A percentile compares a stretch with the other conserved stretches of the same genome.
Evolutionary conservation across 2,113 vertebrate genomes (phyloP).

Genomic region (Melanostigma gelatinosum): DNA sequence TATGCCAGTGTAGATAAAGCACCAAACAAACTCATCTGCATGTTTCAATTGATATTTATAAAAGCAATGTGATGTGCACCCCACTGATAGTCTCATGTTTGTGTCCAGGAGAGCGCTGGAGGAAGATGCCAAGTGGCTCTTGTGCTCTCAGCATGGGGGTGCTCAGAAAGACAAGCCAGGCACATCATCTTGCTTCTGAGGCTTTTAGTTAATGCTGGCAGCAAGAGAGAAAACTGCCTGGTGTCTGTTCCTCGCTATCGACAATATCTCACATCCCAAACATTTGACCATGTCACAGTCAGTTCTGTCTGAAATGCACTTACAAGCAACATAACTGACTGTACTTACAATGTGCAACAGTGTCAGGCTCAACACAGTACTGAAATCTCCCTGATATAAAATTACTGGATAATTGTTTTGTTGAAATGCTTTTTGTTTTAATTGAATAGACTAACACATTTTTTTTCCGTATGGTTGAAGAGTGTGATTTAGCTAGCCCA

Average conservation of each 20-base stretch:
- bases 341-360: conserved; percentile 6
- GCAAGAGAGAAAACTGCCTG: neutral
- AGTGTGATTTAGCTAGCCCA: neutral
- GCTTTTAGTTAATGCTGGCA: conserved; percentile 5
- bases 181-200: conserved; percentile 29
- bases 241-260: conserved; percentile 2
- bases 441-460: neutral
- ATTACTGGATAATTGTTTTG: neutral
- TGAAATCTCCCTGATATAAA: neutral
- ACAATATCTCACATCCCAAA: neutral
- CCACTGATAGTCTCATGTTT: conserved; percentile 46
- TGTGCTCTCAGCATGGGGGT: conserved; percentile 49
- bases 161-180: conserved; percentile 26
- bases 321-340: conserved; percentile 20
- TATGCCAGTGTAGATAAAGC: conserved; percentile 5
- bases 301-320: neutral
- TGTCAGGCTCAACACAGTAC: neutral
- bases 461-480: neutral
- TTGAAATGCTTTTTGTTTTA: neutral
- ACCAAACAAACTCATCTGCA: conserved; percentile 36
- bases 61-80: conserved; percentile 40
- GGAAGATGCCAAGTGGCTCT: conserved; percentile 46
- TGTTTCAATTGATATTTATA: conserved; percentile 51
- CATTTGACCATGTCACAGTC: neutral
- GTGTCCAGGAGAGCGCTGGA: conserved; percentile 43